Evolutionary conservation across 2,797 vertebrate genomes (phyloP), one percentile per base, ranked within the genome.

Genomic region (Triplophysa yarkandensis): DNA sequence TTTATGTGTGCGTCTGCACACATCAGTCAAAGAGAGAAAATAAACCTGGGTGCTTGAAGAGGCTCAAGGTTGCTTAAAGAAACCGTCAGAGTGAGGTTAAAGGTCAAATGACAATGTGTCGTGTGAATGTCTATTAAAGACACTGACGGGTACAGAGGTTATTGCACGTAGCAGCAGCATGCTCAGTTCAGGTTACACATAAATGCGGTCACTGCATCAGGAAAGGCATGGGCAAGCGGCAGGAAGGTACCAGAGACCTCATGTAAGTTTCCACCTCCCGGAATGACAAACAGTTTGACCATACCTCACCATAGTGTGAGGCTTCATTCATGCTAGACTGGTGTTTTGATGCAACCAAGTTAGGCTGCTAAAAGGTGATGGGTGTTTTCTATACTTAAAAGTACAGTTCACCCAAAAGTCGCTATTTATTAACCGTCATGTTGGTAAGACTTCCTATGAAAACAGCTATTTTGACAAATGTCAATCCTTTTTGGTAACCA

Each of bases 281-380:
- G 68, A 55, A 52, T 68, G 65, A 74, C 57, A 78, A 79, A 76
- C 55, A 66, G 48, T 36, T 61, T 50, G 43, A 65, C 73, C 48
- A 32, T 30, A 16, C 5, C 21, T 11, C 77, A 63, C 58, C 67
- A 66, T 16, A 54, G 23, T 3, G 39, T 55, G 57, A 71, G 10
- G 66, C 76, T 81, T 78, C 82, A 83, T 54, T 54, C 13, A 83
- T 86, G 83, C 81, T 78, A n/a, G n/a, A n/a, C n/a, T n/a, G 80
- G 81, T 84, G 85, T 68, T 77, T 85, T 79, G 79, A 82, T 77
- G 81, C 8, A 50, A 50, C 11, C 11, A 39, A 39, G 9, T 3
- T 39, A 2, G 36, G 36, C n/a, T n/a, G n/a, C n/a, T n/a, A n/a
- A n/a, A n/a, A 39, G 11, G 2, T 39, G 11, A 39, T 30, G 6